Base-by-base conservation (phyloP, 2,888 invertebrate species). In the Thymelicus sylvestris region DNA sequence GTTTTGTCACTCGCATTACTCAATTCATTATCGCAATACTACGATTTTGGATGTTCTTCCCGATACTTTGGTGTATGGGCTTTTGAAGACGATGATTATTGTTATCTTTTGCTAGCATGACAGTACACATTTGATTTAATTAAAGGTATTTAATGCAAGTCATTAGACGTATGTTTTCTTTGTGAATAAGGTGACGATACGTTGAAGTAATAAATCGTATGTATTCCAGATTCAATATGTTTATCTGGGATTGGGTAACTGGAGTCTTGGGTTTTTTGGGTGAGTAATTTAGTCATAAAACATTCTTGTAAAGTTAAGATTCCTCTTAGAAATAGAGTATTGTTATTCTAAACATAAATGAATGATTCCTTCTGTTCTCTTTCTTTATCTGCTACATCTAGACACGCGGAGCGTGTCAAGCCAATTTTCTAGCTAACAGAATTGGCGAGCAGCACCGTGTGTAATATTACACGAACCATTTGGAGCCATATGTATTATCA, bases 241-340 rank as follows among this genome's bases (percentile, higher is more conserved):
- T 98, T 95, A 96, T 98, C 94, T 97, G 97, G 97, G 98, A 98
- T 93, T 98, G 98, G 98, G 97, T 98, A 89, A 97, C 98, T 90
- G 98, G 98, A 84, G 98, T 98, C 87, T 95, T 98, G 87, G 98
- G 98, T 90, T 98, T 97, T 94, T 95, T 98, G 90, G 98, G 98
- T 98, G 90, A 96, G 96, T 95, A 62, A 41, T n/a, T 7, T n/a
- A 19, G 1, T 24, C 7, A 39, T 10, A 24, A 31, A n/a, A 55
- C 24, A 8, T 19, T 3, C 55, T 24, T 55, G 10, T 19, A 19
- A 19, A 19, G 8, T 8, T 19, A 52, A 12, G 5, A 55, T 10
- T 55, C 24, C 24, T 55, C 24, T 7, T 19, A 55, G 0, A n/a
- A 50, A 50, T 50, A 50, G 2, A 15, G 15, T 50, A 50, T 50